phyloP scores from a whole-genome alignment of 2,113 vertebrate genomes.

The Mirza zaza region DNA sequence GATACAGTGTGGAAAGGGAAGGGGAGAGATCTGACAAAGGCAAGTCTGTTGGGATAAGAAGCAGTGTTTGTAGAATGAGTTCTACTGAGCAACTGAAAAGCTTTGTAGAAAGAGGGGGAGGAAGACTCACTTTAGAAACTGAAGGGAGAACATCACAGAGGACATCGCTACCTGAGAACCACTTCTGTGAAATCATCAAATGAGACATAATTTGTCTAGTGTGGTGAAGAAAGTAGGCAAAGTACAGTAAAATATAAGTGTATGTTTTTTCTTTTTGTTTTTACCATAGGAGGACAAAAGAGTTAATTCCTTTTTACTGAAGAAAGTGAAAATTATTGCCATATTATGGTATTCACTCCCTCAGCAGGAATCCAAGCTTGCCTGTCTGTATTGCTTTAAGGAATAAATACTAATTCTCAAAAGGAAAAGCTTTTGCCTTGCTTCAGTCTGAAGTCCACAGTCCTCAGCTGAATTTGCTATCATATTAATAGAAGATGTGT shows the following conservation, averaged over 20 bases:
- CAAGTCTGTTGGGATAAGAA: not conserved
- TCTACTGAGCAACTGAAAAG: not conserved
- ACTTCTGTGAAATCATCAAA: not conserved
- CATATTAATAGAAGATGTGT: not conserved
- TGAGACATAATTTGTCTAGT: not conserved
- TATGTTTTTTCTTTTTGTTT: not conserved
- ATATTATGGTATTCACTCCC: not conserved
- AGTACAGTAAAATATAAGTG: not conserved
- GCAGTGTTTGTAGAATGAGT: not conserved
- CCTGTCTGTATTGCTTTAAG: not conserved
- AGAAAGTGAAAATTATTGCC: not conserved
- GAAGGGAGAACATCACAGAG: not conserved
- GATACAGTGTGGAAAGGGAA: not conserved
- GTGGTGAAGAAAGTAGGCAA: not conserved
- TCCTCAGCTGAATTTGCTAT: not conserved
- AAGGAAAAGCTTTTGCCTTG: not conserved
- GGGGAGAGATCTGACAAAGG: not conserved
- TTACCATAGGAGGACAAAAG: not conserved
- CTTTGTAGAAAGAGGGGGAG: not conserved
- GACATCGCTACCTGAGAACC: not conserved
- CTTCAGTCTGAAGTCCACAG: not conserved
- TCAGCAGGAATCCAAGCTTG: not conserved
- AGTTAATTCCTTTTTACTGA: not conserved
- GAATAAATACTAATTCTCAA: not conserved
- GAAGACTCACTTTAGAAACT: not conserved